Conservation (phyloP, 2,888 invertebrate species). For the Suillia variegata region DNA sequence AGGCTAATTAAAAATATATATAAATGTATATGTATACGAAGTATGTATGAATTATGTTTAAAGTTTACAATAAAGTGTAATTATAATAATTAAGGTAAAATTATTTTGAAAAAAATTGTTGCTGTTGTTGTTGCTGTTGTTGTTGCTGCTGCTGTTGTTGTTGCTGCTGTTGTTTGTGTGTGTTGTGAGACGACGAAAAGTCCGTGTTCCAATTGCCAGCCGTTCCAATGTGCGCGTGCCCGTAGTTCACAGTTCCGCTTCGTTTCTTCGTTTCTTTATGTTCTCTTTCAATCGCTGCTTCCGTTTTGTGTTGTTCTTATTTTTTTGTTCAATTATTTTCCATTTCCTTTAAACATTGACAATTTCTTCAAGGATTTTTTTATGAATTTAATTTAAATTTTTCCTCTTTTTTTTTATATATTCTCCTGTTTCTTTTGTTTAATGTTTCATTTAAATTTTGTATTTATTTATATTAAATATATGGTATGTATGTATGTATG, state of each 20-base stretch:
- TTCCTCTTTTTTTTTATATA: neutral
- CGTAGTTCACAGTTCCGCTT: neutral
- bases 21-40: too few species aligned
- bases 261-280: neutral
- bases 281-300: too few species aligned
- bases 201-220: too few species aligned
- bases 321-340: neutral
- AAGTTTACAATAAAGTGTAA: too few species aligned
- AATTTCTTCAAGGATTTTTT: neutral
- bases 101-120: slow-evolving; percentile 11
- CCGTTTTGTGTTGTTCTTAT: too few species aligned
- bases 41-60: too few species aligned
- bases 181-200: too few species aligned
- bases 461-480: neutral
- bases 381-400: neutral
- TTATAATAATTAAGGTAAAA: slow-evolving; percentile 6
- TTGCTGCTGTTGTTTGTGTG: too few species aligned
- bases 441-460: neutral
- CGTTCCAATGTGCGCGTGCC: neutral
- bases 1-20: slow-evolving; percentile 21
- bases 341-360: neutral
- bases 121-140: too few species aligned
- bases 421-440: neutral
- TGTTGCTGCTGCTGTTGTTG: too few species aligned
- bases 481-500: too few species aligned